Percentiles rank a stretch among this genome's conserved stretches.
phyloP scores from a whole-genome alignment of 2,888 invertebrate genomes.

The Phalangium opilio region DNA sequence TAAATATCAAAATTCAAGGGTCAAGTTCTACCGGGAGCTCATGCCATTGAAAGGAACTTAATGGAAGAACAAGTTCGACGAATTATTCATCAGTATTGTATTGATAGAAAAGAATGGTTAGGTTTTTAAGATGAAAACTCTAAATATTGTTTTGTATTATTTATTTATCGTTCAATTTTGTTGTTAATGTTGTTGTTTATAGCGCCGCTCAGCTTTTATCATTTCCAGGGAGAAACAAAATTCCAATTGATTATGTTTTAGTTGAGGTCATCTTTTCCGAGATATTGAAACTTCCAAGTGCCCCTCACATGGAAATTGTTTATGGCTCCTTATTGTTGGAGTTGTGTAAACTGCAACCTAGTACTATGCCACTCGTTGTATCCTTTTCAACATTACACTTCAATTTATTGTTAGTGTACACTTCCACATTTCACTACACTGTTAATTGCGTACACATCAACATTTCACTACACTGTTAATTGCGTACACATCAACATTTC shows the following conservation, averaged over 20 bases:
- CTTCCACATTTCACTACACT: no score
- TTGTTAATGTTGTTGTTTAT: conserved; percentile 18
- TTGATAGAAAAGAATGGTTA: conserved; percentile 83
- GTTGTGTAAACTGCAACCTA: conserved; percentile 87
- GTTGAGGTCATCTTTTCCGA: conserved; percentile 69
- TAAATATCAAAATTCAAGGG: conserved; percentile 38
- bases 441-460: no score
- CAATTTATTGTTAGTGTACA: no score
- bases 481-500: no score
- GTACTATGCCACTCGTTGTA: conserved; percentile 78
- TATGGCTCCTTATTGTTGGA: conserved; percentile 93
- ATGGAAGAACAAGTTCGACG: conserved; percentile 94
- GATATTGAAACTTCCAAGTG: conserved; percentile 77
- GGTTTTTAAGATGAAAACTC: not conserved
- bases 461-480: no score
- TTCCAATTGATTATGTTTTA: conserved; percentile 82
- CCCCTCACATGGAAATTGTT: conserved; percentile 74
- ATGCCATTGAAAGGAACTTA: conserved; percentile 91
- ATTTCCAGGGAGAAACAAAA: conserved; percentile 81
- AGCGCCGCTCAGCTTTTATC: conserved; percentile 75
- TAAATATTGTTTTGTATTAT: not conserved
- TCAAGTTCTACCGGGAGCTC: conserved; percentile 67
- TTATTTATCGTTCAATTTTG: conserved; percentile 1
- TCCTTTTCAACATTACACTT: no score
- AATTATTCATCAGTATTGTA: conserved; percentile 70